Conservation (phyloP, 2,113 vertebrate species). For the Stegostoma tigrinum region DNA sequence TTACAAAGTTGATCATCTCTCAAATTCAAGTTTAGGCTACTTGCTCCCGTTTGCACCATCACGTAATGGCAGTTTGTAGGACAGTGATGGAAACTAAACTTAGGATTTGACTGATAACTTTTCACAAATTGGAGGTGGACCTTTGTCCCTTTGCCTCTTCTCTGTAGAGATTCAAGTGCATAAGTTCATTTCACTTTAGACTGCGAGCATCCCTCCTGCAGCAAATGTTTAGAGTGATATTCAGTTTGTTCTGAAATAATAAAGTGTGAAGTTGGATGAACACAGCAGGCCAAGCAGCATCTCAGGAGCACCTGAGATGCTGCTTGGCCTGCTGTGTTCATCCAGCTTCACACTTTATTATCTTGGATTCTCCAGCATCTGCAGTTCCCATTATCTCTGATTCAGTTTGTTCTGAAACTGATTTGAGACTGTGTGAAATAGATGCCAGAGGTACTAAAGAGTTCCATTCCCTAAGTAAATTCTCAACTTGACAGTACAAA, state of each 20-base stretch:
- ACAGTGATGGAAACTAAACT: neutral
- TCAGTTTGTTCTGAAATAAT: neutral
- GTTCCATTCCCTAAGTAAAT: neutral
- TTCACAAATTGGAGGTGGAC: neutral
- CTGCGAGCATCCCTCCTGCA: neutral
- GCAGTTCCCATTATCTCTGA: too few species aligned
- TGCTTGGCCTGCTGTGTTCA: too few species aligned
- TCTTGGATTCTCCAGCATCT: too few species aligned
- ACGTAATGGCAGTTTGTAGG: neutral
- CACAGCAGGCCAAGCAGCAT: too few species aligned
- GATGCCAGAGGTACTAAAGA: neutral
- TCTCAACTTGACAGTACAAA: slow-evolving; percentile 20
- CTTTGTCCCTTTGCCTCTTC: neutral
- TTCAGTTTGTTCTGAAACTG: neutral
- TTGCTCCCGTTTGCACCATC: neutral
- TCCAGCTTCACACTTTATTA: too few species aligned
- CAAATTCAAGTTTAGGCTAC: neutral
- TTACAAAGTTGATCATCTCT: neutral
- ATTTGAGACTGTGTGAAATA: neutral
- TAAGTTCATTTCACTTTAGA: neutral
- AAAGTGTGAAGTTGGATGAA: too few species aligned
- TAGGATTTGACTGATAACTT: neutral
- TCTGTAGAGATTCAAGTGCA: neutral
- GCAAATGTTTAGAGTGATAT: neutral
- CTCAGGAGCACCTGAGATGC: too few species aligned